Evolutionary conservation across 2,797 vertebrate species (phyloP).

Genomic region (Alauda arvensis): DNA sequence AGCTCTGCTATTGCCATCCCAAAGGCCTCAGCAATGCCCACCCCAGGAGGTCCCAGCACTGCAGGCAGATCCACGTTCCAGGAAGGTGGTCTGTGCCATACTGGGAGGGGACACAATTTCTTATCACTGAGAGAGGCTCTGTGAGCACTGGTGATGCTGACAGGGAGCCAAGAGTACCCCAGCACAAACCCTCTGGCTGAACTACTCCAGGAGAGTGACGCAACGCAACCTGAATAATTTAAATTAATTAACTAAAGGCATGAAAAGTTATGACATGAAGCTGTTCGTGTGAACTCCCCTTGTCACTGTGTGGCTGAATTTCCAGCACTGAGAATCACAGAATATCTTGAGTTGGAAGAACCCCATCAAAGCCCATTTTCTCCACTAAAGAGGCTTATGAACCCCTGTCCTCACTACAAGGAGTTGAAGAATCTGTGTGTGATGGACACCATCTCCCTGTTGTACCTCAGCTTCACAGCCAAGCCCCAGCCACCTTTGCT

Average conservation of each 20-base stretch:
- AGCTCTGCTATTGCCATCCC: background rate
- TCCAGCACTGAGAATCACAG: background rate
- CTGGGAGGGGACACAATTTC: background rate
- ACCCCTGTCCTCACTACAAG: background rate
- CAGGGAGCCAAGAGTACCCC: background rate
- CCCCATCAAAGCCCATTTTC: background rate
- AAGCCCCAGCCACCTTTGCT: background rate
- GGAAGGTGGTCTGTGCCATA: accelerated
- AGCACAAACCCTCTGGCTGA: background rate
- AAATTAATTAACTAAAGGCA: background rate
- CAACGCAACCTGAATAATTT: too few relatives aligned
- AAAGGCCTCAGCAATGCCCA: background rate
- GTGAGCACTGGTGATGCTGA: background rate
- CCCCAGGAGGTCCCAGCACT: background rate
- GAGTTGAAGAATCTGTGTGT: background rate
- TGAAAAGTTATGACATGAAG: background rate
- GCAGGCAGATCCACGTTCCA: accelerated
- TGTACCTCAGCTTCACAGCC: accelerated
- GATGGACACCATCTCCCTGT: background rate
- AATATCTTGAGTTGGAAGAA: background rate
- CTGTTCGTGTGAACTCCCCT: accelerated
- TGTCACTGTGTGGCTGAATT: accelerated
- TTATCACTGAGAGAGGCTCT: background rate
- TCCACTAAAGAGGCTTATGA: background rate
- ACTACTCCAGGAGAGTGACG: accelerated